phyloP scores from a whole-genome alignment of 2,888 invertebrate genomes.

The Nomada lathburiana region DNA sequence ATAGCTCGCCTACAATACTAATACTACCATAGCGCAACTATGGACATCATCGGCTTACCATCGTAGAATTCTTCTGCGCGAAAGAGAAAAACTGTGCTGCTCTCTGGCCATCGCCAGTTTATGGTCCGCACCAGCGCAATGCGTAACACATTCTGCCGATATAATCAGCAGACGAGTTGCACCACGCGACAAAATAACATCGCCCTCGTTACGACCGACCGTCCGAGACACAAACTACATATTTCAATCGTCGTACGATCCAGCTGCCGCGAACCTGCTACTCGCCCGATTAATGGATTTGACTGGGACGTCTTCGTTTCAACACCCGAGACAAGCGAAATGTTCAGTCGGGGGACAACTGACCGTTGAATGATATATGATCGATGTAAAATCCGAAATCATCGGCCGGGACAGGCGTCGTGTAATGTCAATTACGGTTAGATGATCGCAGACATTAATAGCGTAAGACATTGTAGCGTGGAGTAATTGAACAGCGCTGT shows the following conservation, averaged over 20 bases:
- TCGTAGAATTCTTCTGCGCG: not conserved
- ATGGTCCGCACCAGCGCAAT: slow-evolving; percentile 42
- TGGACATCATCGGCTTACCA: slow-evolving; percentile 26
- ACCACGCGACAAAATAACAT: slow-evolving; percentile 27
- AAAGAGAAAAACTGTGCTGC: slow-evolving; percentile 18
- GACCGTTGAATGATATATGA: not conserved
- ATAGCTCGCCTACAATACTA: not conserved
- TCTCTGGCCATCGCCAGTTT: slow-evolving; percentile 32
- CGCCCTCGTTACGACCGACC: slow-evolving; percentile 47
- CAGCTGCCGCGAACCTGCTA: not conserved
- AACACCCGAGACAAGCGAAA: not conserved
- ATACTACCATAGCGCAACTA: not conserved
- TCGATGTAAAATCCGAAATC: slow-evolving; percentile 4
- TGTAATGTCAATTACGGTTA: not conserved
- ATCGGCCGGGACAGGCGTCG: not conserved
- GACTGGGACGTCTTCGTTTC: not conserved
- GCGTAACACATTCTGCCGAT: slow-evolving; percentile 32
- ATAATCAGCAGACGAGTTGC: slow-evolving; percentile 2
- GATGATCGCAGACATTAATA: slow-evolving; percentile 19
- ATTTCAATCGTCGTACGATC: slow-evolving; percentile 44
- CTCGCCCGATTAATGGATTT: slow-evolving; percentile 5
- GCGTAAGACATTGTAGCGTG: slow-evolving; percentile 7
- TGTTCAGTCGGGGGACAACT: not conserved
- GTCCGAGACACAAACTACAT: slow-evolving; percentile 19
- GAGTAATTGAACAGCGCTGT: slow-evolving; percentile 22